A percentile compares a stretch with the other conserved stretches of the same genome.
These are phyloP conservation scores for Apostichopus californicus DNA, from an alignment of 35 echinoderm and acorn worm genomes.

Conservation along the genomic window DNA sequence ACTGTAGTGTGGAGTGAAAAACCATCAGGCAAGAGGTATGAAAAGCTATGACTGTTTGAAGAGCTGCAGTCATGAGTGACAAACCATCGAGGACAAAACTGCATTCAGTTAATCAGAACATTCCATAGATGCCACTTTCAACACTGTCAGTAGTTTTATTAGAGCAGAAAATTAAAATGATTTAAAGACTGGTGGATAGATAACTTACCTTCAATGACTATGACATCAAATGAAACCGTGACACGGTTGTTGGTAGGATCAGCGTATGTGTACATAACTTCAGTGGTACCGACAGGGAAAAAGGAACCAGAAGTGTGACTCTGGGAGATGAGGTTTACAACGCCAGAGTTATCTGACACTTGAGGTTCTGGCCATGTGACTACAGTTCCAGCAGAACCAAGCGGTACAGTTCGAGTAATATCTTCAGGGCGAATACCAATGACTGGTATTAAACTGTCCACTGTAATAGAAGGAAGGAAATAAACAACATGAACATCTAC, in stretches of 20 bases:
- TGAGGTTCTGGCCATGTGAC: slow-evolving; percentile 31
- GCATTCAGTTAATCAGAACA: background rate
- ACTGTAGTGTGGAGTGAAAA: too few species aligned
- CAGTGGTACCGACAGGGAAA: slow-evolving; percentile 42
- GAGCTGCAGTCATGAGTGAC: too few species aligned
- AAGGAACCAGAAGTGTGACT: slow-evolving; percentile 1
- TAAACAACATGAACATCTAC: background rate
- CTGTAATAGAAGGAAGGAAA: background rate
- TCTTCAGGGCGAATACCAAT: background rate
- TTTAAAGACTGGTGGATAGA: background rate
- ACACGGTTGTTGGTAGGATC: slow-evolving; percentile 51
- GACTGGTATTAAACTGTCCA: background rate
- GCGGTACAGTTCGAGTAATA: background rate
- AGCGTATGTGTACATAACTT: slow-evolving; percentile 39
- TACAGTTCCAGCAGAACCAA: background rate
- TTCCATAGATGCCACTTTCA: background rate
- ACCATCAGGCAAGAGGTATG: too few species aligned
- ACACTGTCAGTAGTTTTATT: too few species aligned
- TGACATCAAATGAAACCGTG: slow-evolving; percentile 52
- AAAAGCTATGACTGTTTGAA: too few species aligned
- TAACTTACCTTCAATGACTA: slow-evolving; percentile 53
- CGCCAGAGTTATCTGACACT: slow-evolving; percentile 75
- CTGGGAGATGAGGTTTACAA: slow-evolving; percentile 12
- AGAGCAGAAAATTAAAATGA: too few species aligned
- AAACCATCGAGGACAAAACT: too few species aligned